Evolutionary conservation across 2,113 vertebrate genomes (phyloP).

Genomic region (Misgurnus mizolepis): DNA sequence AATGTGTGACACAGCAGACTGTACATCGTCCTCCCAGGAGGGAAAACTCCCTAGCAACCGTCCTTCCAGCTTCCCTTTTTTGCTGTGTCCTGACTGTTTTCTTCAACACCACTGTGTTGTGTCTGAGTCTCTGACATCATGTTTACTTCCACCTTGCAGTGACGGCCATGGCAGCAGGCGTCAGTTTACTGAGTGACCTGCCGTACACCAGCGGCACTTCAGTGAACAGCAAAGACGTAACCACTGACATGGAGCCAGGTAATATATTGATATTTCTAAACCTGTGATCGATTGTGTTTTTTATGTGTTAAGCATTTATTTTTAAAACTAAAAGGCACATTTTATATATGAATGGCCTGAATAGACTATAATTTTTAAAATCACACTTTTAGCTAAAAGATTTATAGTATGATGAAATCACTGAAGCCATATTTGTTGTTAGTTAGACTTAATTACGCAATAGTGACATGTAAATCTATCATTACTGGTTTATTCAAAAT

Average conservation of each 20-base stretch:
- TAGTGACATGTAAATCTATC: too few species aligned
- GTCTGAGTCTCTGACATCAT: constrained; percentile 53
- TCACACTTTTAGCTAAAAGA: too few species aligned
- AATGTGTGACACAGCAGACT: constrained; percentile 47
- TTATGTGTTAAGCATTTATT: neutral
- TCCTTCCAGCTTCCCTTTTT: constrained; percentile 43
- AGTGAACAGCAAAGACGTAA: constrained; percentile 63
- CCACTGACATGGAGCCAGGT: constrained; percentile 83
- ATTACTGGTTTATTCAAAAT: too few species aligned
- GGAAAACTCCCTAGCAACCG: constrained; percentile 57
- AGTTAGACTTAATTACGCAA: too few species aligned
- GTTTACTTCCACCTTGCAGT: constrained; percentile 67
- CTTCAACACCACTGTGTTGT: constrained; percentile 17
- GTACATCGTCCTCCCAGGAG: constrained; percentile 48
- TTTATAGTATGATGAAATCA: too few species aligned
- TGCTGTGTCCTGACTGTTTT: constrained; percentile 50
- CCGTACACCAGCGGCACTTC: constrained; percentile 67
- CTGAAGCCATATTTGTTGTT: neutral
- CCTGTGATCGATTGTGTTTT: neutral
- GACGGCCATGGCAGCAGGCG: constrained; percentile 85
- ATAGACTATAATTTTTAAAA: neutral
- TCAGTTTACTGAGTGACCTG: constrained; percentile 80
- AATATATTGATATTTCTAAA: constrained; percentile 47
- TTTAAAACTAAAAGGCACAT: too few species aligned
- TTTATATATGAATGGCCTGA: neutral